Evolutionary conservation across 2,888 invertebrate species (phyloP).

Genomic region (Antitype chi): DNA sequence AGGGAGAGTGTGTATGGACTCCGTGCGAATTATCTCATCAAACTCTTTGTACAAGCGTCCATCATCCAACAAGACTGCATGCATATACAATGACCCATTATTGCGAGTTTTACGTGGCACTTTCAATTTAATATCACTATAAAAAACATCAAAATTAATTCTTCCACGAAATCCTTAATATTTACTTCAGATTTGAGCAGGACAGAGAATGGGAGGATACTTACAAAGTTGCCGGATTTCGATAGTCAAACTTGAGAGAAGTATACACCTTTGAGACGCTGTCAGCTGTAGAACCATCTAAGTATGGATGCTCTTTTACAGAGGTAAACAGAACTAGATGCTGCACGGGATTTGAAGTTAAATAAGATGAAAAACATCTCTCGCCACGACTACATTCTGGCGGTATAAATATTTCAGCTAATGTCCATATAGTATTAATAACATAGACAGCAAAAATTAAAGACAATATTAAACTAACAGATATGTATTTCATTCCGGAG

Average conservation of each 20-base stretch:
- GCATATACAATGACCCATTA: conserved; percentile 96
- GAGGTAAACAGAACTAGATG: conserved; percentile 93
- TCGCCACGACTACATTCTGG: conserved; percentile 92
- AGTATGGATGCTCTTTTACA: conserved; percentile 89
- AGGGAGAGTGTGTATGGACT: conserved; percentile 92
- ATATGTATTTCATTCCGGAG: conserved; percentile 87
- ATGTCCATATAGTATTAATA: conserved; percentile 93
- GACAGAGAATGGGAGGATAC: conserved; percentile 48
- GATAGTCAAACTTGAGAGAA: conserved; percentile 92
- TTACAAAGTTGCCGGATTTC: conserved; percentile 84
- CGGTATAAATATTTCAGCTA: conserved; percentile 93
- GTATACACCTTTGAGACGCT: conserved; percentile 91
- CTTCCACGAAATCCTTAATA: background rate
- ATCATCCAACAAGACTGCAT: conserved; percentile 92
- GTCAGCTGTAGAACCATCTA: conserved; percentile 83
- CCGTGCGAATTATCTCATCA: conserved; percentile 90
- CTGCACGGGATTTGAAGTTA: conserved; percentile 92
- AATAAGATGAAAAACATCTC: conserved; percentile 93
- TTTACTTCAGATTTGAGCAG: background rate
- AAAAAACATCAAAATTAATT: conserved; percentile 51
- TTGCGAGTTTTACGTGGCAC: conserved; percentile 94
- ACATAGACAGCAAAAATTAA: conserved; percentile 93
- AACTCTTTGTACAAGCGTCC: conserved; percentile 88
- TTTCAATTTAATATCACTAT: conserved; percentile 92
- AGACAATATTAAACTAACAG: conserved; percentile 91